A percentile compares a stretch with the other conserved stretches of the same genome.
These are phyloP conservation scores for Erpornis zantholeuca DNA, from an alignment of 2,113 vertebrate species.

Conservation along the genomic window DNA sequence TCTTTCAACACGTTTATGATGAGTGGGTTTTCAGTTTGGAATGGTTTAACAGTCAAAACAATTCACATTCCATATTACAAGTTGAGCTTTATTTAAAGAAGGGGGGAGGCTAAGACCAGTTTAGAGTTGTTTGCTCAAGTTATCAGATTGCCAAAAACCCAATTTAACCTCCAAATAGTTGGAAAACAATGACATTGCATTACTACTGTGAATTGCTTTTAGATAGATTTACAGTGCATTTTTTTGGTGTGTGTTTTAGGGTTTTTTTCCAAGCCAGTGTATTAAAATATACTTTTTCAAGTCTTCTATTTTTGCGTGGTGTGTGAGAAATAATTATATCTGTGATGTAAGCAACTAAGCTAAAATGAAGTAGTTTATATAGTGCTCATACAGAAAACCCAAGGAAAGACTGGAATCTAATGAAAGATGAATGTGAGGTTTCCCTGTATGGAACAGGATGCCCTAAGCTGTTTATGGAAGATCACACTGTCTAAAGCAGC, in stretches of 20 bases:
- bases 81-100: conserved; percentile 52
- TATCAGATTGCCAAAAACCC: conserved; percentile 7
- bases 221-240: not conserved
- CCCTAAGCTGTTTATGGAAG: not conserved
- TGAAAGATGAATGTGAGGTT: not conserved
- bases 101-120: not conserved
- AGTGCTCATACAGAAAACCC: not conserved
- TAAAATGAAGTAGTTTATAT: not conserved
- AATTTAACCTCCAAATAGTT: not conserved
- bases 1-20: conserved; percentile 68
- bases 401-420: not conserved
- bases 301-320: not conserved
- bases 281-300: not conserved
- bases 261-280: not conserved
- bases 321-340: not conserved
- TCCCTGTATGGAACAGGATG: not conserved
- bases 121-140: conserved; percentile 47
- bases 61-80: conserved; percentile 55
- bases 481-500: not conserved
- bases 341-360: not conserved
- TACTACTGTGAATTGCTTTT: not conserved
- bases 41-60: conserved; percentile 67
- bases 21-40: conserved; percentile 62
- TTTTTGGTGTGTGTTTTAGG: not conserved
- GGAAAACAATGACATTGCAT: conserved; percentile 13